Evolutionary conservation across 2,888 invertebrate species (phyloP).

Genomic region (Caradrina kadenii): DNA sequence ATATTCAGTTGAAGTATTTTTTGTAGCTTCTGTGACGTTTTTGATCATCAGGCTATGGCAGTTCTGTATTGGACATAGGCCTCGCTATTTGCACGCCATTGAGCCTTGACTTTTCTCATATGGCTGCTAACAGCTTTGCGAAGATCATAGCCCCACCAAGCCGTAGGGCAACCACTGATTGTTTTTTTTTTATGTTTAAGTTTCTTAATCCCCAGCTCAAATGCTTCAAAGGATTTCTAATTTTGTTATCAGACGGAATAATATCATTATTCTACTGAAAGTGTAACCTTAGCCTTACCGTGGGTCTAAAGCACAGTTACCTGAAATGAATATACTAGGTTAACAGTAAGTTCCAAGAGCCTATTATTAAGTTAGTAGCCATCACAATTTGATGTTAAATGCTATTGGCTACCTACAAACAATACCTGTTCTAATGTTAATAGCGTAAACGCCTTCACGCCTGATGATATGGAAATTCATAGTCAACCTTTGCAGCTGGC

Average conservation of each 20-base stretch:
- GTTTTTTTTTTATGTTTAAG: too few species aligned
- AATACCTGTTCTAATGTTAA: slow-evolving; percentile 1
- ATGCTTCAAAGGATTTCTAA: not conserved
- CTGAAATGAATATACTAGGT: slow-evolving; percentile 8
- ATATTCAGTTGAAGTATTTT: not conserved
- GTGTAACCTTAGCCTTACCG: not conserved
- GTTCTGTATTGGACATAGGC: too few species aligned
- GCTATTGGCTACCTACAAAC: slow-evolving; percentile 14
- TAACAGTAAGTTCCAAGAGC: slow-evolving; percentile 17
- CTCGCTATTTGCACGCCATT: too few species aligned
- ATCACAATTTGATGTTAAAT: slow-evolving; percentile 23
- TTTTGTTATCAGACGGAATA: not conserved
- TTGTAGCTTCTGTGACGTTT: not conserved
- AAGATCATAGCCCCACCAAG: too few species aligned
- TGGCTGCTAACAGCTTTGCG: too few species aligned
- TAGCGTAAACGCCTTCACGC: not conserved
- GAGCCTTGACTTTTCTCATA: too few species aligned
- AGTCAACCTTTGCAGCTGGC: not conserved
- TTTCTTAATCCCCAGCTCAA: not conserved
- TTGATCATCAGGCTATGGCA: not conserved
- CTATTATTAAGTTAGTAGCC: slow-evolving; percentile 17
- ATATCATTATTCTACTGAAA: not conserved
- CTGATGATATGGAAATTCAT: not conserved
- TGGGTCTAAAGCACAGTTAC: slow-evolving; percentile 1
- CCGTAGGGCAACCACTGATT: too few species aligned